Base-by-base conservation (phyloP, 2,888 invertebrate genomes). In the Teleogryllus oceanicus region DNA sequence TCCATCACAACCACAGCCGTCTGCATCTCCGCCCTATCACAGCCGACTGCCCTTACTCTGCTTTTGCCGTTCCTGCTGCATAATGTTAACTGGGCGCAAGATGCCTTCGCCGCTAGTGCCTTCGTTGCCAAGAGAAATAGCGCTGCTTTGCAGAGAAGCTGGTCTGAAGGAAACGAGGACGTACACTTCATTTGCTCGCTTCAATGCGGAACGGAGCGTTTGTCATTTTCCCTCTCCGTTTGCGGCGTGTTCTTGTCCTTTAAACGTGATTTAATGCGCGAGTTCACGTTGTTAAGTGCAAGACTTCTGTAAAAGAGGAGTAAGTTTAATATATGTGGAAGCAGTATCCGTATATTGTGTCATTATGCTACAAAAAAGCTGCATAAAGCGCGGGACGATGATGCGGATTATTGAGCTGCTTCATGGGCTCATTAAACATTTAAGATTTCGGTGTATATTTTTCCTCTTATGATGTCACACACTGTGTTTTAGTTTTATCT, bases 81-180 rank as follows among this genome's bases (percentile, higher is more conserved):
- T 62, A 12, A 62, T 62, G 62, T 62, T 62, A 62, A n/a, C 62
- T n/a, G 62, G n/a, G 62, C 62, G 62, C 62, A 13, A 62, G 16
- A 13, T n/a, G 62, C 62, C n/a, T 13, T 8, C 12, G 62, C 62
- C 62, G 62, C 62, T 16, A 62, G 13, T 11, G 62, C 62, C 62
- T 62, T 62, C 62, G 13, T 62, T 62, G 62, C 62, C 62, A 62
- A 62, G 62, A 62, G 62, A 62, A 62, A 62, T 62, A 62, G 62
- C 62, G 62, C 62, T 62, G 13, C 62, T 18, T n/a, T 62, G 16
- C 13, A 62, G 62, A 62, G 62, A 62, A 62, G 62, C 62, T 62
- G 62, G 62, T 12, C 16, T 18, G 16, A n/a, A 62, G 62, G 62
- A 62, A 62, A 62, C 0, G 62, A 13, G 62, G 62, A n/a, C 62